Evolutionary conservation across 2,797 vertebrate species (phyloP).

Genomic region (Rhabdomys pumilio): DNA sequence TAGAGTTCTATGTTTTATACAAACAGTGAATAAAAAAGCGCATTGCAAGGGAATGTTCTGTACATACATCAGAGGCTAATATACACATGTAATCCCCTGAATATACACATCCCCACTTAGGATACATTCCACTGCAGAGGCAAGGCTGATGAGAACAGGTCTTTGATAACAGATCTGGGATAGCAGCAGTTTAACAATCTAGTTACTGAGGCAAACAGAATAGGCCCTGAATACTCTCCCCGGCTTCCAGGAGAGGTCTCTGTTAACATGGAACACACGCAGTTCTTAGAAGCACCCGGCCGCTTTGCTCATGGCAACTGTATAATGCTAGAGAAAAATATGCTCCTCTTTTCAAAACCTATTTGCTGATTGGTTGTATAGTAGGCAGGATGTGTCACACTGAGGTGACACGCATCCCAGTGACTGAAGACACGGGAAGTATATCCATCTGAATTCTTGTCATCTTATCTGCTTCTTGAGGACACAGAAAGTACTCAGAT

Average conservation of each 20-base stretch:
- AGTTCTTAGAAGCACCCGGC: conserved; percentile 60
- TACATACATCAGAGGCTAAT: conserved; percentile 36
- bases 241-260: conserved; percentile 44
- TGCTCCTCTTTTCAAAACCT: conserved; percentile 36
- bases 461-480: neutral
- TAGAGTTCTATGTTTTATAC: conserved; percentile 71
- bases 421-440: conserved; percentile 8
- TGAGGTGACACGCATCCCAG: neutral
- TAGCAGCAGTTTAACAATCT: conserved; percentile 72
- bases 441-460: conserved; percentile 49
- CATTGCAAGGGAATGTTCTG: neutral
- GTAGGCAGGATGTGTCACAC: conserved; percentile 31
- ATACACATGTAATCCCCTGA: conserved; percentile 47
- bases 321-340: conserved; percentile 17
- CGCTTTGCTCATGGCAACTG: conserved; percentile 42
- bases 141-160: conserved; percentile 41
- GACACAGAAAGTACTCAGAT: conserved; percentile 2
- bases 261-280: neutral
- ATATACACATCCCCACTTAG: conserved; percentile 60
- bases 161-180: conserved; percentile 49
- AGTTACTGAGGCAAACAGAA: neutral
- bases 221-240: neutral
- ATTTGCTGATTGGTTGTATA: conserved; percentile 3
- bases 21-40: conserved; percentile 70
- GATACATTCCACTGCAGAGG: conserved; percentile 44